Evolutionary conservation across 23 tunicate species (phyloP), one percentile per base, ranked within the genome.

Genomic region (Aplidium turbinatum): DNA sequence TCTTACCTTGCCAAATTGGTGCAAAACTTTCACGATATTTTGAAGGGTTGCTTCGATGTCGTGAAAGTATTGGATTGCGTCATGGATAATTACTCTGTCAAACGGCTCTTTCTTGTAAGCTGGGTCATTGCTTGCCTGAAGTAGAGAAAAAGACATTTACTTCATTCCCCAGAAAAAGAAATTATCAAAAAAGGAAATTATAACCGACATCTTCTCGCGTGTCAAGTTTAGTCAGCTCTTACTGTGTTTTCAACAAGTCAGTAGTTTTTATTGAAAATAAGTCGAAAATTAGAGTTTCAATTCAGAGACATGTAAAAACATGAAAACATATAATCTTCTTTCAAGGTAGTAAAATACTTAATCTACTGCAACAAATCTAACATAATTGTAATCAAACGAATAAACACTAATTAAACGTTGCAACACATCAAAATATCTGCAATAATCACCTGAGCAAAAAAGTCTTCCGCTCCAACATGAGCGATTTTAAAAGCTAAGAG

Each of bases 381-480:
- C n/a, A 9, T 56, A 27, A n/a, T 56, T 13, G 18, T 9, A 56
- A 7, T 27, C 63, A 27, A 22, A 56, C 23, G 6, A 22, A 22
- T n/a, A n/a, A n/a, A n/a, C n/a, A 63, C 35, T 31, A 63, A 26
- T 16, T 26, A 7, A 20, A 26, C 9, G 45, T 31, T 16, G 47
- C 18, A 27, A 25, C 47, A 63, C 47, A 31, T 24, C 29, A 33
- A 33, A 26, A 63, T 42, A 42, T 42, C 13, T 16, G 50, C 21
- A 5, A 51, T 58, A 4, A 72, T 2, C 19, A 86, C 93, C 70
- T 79, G 80, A n/a, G 82, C 35, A 40, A 87, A 87, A 66, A 80
- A 87, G 11, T 87, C 94, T 46, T 87, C 94, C n/a, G 94, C 94
- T 13, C 86, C 86, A 23, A 78, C 82, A 16, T 80, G 81, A 3